These are phyloP conservation scores for Elephas maximus DNA, from an alignment of 2,113 vertebrate species.

Conservation along the genomic window DNA sequence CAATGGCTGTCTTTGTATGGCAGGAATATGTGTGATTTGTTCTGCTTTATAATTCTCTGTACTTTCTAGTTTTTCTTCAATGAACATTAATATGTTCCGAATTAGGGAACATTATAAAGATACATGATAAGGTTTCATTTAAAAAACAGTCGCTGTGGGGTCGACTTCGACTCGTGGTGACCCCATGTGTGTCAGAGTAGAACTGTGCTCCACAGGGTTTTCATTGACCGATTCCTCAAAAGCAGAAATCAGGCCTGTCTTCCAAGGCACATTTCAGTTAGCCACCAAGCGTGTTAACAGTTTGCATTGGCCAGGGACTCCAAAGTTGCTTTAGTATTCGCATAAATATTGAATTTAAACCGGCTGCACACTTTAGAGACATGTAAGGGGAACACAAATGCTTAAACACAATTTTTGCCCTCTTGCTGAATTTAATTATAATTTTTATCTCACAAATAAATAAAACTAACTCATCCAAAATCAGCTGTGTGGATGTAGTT, in stretches of 20 bases:
- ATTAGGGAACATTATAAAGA: background rate
- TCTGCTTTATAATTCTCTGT: background rate
- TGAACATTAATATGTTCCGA: background rate
- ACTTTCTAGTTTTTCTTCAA: background rate
- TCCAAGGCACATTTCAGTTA: background rate
- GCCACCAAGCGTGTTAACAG: background rate
- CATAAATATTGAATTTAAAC: conserved; percentile 13
- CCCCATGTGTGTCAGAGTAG: background rate
- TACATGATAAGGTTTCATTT: background rate
- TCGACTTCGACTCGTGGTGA: too few relatives aligned
- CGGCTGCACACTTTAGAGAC: background rate
- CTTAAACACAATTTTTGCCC: background rate
- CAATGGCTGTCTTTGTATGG: background rate
- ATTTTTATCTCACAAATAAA: conserved; percentile 37
- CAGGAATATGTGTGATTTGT: background rate
- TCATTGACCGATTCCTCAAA: background rate
- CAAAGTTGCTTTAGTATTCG: background rate
- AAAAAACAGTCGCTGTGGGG: background rate
- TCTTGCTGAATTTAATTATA: conserved; percentile 39
- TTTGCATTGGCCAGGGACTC: background rate
- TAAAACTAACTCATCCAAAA: background rate
- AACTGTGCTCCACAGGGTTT: background rate
- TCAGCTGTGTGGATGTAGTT: background rate
- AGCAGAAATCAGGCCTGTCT: background rate
- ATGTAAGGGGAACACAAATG: conserved; percentile 2